Evolutionary conservation across 2,888 invertebrate species (phyloP).

Genomic region (Cheilosia vulpina): DNA sequence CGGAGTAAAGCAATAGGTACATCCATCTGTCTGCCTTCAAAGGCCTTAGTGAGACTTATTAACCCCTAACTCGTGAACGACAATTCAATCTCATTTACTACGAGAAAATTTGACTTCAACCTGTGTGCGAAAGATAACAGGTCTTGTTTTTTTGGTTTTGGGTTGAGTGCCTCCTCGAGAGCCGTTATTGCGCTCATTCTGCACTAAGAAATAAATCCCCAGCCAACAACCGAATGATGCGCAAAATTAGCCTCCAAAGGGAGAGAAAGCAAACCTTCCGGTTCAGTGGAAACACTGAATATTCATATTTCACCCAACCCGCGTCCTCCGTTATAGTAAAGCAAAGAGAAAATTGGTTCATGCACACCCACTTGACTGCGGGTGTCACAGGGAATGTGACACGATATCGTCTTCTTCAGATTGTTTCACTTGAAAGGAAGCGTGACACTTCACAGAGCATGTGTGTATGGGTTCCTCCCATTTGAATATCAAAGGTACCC

Average conservation of each 20-base stretch:
- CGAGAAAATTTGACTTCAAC: too few relatives aligned
- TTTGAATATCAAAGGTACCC: constrained; percentile 57
- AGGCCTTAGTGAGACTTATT: too few relatives aligned
- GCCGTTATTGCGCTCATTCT: background rate
- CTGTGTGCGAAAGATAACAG: too few relatives aligned
- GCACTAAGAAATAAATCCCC: background rate
- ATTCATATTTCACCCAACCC: constrained; percentile 39
- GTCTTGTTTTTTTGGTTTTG: too few relatives aligned
- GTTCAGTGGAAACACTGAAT: constrained; percentile 51
- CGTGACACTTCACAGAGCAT: constrained; percentile 58
- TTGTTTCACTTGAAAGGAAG: constrained; percentile 47
- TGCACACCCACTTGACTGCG: constrained; percentile 50
- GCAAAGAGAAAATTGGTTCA: constrained; percentile 50
- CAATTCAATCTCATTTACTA: too few relatives aligned
- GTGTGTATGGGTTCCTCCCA: constrained; percentile 20
- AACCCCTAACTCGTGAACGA: too few relatives aligned
- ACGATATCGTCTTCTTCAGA: constrained; percentile 44
- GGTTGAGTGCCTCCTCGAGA: background rate
- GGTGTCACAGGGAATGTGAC: constrained; percentile 51
- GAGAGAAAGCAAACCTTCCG: constrained; percentile 21
- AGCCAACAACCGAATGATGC: background rate
- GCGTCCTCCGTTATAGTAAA: background rate
- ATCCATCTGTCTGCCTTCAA: too few relatives aligned
- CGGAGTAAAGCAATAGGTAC: too few relatives aligned
- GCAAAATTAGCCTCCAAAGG: constrained; percentile 64